Conservation (phyloP, 2,888 invertebrate genomes). For the Mesorhabditis belari region DNA sequence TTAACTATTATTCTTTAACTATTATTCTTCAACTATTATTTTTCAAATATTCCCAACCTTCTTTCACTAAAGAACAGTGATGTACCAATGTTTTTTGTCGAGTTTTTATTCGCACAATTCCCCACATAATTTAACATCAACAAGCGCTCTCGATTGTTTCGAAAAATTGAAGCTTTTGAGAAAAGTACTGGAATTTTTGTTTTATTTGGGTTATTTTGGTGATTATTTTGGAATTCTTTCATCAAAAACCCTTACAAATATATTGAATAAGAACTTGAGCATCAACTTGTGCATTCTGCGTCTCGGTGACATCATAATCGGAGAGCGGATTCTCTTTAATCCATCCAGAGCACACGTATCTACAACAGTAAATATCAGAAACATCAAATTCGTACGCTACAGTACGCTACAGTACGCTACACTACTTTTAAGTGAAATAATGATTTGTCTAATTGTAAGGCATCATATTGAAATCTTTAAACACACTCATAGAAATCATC, state of each 20-base stretch:
- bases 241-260: background rate
- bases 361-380: no score
- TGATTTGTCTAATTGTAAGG: no score
- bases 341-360: background rate
- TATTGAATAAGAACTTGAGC: background rate
- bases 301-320: background rate
- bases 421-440: no score
- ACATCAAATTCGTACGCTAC: no score
- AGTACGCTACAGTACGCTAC: no score
- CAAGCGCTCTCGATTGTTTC: background rate
- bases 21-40: no score
- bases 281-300: background rate
- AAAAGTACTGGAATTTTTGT: background rate
- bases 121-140: background rate
- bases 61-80: background rate
- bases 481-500: no score
- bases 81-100: background rate
- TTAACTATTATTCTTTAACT: no score
- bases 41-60: no score
- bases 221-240: background rate
- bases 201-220: no score
- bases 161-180: background rate
- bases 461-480: no score
- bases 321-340: background rate
- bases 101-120: background rate